Evolutionary conservation across 2,113 vertebrate genomes (phyloP).

Genomic region (Ctenodactylus gundi): DNA sequence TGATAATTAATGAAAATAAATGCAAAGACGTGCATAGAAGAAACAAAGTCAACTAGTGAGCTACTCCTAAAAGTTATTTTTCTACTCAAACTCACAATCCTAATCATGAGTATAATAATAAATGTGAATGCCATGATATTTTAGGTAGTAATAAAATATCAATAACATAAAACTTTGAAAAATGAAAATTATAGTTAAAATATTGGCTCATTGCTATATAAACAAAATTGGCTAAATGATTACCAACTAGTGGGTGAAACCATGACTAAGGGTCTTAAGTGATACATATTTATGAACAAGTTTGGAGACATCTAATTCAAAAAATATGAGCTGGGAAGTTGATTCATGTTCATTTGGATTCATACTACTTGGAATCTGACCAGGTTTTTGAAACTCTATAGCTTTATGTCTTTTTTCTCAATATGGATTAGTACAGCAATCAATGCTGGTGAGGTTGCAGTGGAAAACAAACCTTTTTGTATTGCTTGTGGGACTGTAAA

Average conservation of each 20-base stretch:
- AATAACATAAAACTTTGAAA: neutral
- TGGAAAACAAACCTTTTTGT: no score
- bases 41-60: neutral
- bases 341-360: neutral
- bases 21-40: neutral
- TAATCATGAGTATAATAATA: neutral
- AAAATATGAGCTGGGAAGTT: neutral
- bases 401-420: neutral
- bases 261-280: neutral
- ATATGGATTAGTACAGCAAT: no score
- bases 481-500: no score
- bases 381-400: neutral
- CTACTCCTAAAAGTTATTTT: neutral
- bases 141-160: neutral
- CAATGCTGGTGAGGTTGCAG: no score
- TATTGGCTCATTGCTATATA: neutral
- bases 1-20: neutral
- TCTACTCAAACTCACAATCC: neutral
- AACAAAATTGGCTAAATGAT: constrained; percentile 18
- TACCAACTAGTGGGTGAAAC: neutral
- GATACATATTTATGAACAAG: neutral
- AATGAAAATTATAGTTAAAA: neutral
- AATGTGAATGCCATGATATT: neutral
- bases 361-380: neutral
- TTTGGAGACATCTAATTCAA: neutral